These are phyloP conservation scores for Drosophila trichaetosa DNA, from an alignment of 2,888 invertebrate genomes.

Conservation along the genomic window DNA sequence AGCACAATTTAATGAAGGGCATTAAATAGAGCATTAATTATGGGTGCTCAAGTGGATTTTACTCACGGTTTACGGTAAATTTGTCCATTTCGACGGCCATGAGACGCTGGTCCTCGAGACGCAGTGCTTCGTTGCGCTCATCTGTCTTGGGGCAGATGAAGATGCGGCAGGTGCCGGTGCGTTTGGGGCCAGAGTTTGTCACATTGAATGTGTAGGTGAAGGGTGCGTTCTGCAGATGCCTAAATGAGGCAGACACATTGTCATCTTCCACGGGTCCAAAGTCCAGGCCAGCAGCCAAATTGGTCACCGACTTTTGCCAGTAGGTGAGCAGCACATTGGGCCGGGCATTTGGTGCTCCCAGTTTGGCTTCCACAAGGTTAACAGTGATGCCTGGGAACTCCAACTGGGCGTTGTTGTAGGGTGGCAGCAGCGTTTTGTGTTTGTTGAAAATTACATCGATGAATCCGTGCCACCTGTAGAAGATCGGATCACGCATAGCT, in stretches of 20 bases:
- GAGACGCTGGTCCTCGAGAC: conserved; percentile 87
- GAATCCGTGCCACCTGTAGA: conserved; percentile 94
- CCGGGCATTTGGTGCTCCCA: conserved; percentile 62
- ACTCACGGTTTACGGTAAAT: conserved; percentile 87
- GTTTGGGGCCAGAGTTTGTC: conserved; percentile 86
- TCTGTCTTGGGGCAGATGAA: conserved; percentile 89
- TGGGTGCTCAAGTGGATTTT: no score
- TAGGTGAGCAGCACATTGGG: conserved; percentile 89
- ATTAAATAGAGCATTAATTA: background rate
- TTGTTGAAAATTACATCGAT: conserved; percentile 91
- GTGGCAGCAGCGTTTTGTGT: conserved; percentile 88
- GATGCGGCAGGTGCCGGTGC: conserved; percentile 88
- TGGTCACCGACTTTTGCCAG: conserved; percentile 93
- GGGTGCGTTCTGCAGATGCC: conserved; percentile 91
- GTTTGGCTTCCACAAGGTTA: conserved; percentile 64
- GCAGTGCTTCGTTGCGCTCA: conserved; percentile 87
- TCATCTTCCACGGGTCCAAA: conserved; percentile 88
- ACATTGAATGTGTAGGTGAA: conserved; percentile 89
- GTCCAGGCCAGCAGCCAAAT: conserved; percentile 92
- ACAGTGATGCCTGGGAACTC: conserved; percentile 67
- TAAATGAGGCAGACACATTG: conserved; percentile 89
- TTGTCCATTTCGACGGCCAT: conserved; percentile 90
- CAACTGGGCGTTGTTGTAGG: conserved; percentile 85
- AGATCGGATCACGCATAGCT: conserved; percentile 94
- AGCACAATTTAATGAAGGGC: background rate